phyloP scores from a whole-genome alignment of 2,113 vertebrate species.

The Indri indri region DNA sequence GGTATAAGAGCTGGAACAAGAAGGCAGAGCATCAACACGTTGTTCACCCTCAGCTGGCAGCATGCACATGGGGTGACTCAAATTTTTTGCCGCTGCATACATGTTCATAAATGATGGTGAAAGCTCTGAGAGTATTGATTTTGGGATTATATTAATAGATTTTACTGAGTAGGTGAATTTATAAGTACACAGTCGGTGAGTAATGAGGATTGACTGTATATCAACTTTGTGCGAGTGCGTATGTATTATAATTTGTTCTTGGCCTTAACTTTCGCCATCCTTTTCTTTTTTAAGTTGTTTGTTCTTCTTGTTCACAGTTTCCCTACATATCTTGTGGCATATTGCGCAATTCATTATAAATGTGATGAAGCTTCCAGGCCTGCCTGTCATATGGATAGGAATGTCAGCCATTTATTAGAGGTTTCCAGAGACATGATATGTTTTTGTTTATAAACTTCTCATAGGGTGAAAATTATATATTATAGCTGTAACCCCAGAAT shows the following conservation, averaged over 20 bases:
- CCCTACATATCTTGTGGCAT: background rate
- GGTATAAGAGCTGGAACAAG: background rate
- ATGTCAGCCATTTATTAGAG: background rate
- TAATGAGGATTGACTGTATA: background rate
- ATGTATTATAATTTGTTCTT: background rate
- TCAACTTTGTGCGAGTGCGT: background rate
- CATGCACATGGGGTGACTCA: background rate
- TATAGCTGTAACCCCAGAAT: background rate
- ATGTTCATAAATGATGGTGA: background rate
- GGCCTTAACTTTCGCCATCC: background rate
- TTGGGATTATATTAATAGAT: background rate
- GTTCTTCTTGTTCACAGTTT: background rate
- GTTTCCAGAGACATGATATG: background rate
- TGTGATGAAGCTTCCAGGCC: background rate
- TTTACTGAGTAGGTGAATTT: background rate
- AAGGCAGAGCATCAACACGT: background rate
- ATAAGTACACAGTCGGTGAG: background rate
- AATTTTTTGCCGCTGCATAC: background rate
- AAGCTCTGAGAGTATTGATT: background rate
- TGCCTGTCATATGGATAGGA: background rate
- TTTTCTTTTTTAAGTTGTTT: background rate
- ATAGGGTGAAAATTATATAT: background rate
- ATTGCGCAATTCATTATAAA: background rate
- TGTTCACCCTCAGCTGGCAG: background rate
- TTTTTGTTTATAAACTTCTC: slow-evolving; percentile 44